phyloP scores from a whole-genome alignment of 2,113 vertebrate species.

The Helogale parvula region DNA sequence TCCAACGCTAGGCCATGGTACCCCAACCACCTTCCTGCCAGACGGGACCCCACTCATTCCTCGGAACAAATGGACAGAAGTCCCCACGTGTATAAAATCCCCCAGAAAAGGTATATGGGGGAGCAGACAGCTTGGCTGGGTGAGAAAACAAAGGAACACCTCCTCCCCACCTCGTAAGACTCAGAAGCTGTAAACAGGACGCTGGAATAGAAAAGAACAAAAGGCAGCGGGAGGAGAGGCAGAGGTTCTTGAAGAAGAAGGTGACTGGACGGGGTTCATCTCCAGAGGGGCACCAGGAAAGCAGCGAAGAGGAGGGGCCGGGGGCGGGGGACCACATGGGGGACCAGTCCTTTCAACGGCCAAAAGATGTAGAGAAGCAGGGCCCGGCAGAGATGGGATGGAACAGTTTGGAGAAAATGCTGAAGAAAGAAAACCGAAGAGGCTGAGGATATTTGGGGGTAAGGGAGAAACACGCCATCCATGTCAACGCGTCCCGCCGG shows the following conservation, averaged over 20 bases:
- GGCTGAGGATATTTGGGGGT: neutral
- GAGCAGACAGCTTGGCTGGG: neutral
- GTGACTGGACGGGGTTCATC: neutral
- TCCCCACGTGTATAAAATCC: no score
- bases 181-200: neutral
- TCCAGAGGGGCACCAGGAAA: neutral
- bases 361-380: neutral
- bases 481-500: neutral
- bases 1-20: neutral
- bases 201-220: neutral
- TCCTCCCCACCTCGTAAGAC: neutral
- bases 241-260: neutral
- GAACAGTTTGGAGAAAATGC: neutral
- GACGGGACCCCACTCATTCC: neutral
- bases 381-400: neutral
- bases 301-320: neutral
- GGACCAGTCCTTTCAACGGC: neutral
- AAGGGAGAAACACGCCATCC: neutral
- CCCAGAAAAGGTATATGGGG: no score
- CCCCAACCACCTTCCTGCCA: neutral
- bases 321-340: neutral
- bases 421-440: neutral
- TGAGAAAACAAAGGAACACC: neutral
- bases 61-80: no score
- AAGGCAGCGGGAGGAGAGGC: neutral